These are phyloP conservation scores for Drosophila nr. perissopoda DNA, from an alignment of 2,888 invertebrate species.

Conservation along the genomic window DNA sequence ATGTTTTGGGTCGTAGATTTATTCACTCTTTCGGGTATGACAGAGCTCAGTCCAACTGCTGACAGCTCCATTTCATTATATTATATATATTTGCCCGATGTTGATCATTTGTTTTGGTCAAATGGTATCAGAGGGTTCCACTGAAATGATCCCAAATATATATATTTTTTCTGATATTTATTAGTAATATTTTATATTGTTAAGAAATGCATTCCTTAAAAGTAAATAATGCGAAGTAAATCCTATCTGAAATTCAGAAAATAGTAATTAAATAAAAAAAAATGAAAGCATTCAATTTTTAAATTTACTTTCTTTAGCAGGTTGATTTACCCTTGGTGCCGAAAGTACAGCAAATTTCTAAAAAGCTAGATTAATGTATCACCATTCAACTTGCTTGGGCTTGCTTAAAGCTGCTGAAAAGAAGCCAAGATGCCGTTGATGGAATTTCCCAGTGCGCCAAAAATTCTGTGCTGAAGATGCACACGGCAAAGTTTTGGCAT, in stretches of 20 bases:
- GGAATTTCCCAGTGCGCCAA: neutral
- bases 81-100: neutral
- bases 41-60: neutral
- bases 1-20: neutral
- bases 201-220: neutral
- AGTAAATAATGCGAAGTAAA: neutral
- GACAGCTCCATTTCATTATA: neutral
- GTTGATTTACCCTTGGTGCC: neutral
- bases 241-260: too few species aligned
- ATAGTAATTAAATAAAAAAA: too few species aligned
- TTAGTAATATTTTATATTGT: neutral
- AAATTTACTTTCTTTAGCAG: neutral
- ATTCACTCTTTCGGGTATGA: neutral
- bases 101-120: neutral
- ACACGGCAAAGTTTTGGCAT: slow-evolving; percentile 44
- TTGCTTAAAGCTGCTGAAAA: slow-evolving; percentile 13
- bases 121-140: neutral
- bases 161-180: neutral
- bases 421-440: slow-evolving; percentile 1
- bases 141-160: neutral
- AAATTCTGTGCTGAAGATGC: neutral
- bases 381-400: slow-evolving; percentile 1
- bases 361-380: neutral
- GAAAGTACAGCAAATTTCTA: neutral
- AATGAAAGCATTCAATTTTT: too few species aligned